Percentiles rank a stretch among this genome's conserved stretches.
Conservation (phyloP, 2,888 invertebrate species). For the Ischnus inquisitorius region DNA sequence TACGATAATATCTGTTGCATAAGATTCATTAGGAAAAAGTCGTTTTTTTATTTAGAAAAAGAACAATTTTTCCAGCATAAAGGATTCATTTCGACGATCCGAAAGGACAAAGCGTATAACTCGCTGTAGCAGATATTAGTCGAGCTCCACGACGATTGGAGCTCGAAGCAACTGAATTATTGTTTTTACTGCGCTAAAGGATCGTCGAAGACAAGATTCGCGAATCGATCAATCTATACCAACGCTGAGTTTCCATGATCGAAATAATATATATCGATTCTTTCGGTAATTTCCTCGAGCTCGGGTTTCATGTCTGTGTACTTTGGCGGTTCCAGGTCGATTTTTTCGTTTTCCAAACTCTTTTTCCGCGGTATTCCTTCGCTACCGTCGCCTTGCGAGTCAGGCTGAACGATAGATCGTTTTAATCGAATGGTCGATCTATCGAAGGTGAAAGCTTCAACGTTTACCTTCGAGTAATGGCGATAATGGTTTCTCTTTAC, state of each 20-base stretch:
- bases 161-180: neutral
- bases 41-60: neutral
- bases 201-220: neutral
- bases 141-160: neutral
- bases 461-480: constrained; percentile 72
- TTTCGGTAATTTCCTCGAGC: constrained; percentile 78
- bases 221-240: constrained; percentile 71
- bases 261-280: constrained; percentile 89
- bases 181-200: neutral
- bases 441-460: neutral
- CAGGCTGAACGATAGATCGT: constrained; percentile 65
- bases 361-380: constrained; percentile 74
- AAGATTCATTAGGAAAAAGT: constrained; percentile 57
- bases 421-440: neutral
- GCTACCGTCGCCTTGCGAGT: constrained; percentile 69
- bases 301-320: constrained; percentile 42
- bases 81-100: neutral
- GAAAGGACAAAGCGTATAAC: neutral
- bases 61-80: neutral
- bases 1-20: constrained; percentile 86
- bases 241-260: constrained; percentile 89
- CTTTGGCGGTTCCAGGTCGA: constrained; percentile 46
- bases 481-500: constrained; percentile 73
- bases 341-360: constrained; percentile 38
- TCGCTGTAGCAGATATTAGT: neutral